Conservation (phyloP, 2,888 invertebrate genomes). For the Unio delphinus region DNA sequence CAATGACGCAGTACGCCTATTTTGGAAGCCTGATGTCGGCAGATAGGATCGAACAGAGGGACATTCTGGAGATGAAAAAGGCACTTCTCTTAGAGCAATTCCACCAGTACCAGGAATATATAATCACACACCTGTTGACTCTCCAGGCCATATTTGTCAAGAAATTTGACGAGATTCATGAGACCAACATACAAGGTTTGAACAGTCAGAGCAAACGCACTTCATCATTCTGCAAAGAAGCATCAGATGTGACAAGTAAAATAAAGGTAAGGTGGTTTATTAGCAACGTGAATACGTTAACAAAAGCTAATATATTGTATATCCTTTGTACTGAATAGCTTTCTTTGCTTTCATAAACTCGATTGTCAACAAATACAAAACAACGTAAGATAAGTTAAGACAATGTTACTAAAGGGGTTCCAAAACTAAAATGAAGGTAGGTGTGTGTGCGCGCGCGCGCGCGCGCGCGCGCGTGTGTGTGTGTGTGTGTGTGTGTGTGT, state of each 20-base stretch:
- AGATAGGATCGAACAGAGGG: slow-evolving; percentile 20
- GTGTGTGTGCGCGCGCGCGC: too few species aligned
- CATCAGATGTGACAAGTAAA: not conserved
- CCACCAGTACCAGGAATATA: slow-evolving; percentile 27
- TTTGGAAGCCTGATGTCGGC: slow-evolving; percentile 23
- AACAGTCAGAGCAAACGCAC: slow-evolving; percentile 28
- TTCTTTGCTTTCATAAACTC: too few species aligned
- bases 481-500: too few species aligned
- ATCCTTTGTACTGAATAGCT: too few species aligned
- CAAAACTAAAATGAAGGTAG: too few species aligned
- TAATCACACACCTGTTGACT: slow-evolving; percentile 24
- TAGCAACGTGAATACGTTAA: too few species aligned
- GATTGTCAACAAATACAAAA: too few species aligned
- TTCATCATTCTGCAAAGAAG: slow-evolving; percentile 24
- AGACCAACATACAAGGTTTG: slow-evolving; percentile 19
- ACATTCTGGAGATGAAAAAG: slow-evolving; percentile 18
- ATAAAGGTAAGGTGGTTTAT: too few species aligned
- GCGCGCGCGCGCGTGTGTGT: too few species aligned
- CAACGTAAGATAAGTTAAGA: too few species aligned
- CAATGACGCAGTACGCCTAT: not conserved
- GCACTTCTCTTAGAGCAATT: slow-evolving; percentile 25
- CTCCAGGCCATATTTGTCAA: slow-evolving; percentile 29
- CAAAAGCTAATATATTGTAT: too few species aligned
- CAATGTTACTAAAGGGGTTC: too few species aligned
- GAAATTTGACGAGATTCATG: slow-evolving; percentile 23